phyloP scores from a whole-genome alignment of 2,113 vertebrate genomes.

The Tenebrosternarchus preto region DNA sequence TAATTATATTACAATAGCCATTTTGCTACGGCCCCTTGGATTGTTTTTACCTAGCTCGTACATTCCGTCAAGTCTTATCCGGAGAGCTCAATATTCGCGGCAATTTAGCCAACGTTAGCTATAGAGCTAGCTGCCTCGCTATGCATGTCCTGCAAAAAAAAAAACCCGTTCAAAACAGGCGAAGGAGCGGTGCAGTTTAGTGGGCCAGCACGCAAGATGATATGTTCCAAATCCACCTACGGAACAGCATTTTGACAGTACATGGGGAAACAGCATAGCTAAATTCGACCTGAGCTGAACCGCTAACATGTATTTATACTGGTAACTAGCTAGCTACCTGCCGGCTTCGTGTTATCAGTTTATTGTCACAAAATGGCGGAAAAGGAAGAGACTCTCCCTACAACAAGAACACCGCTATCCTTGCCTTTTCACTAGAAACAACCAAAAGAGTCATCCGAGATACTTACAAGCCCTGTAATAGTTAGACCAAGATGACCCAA shows the following conservation, averaged over 20 bases:
- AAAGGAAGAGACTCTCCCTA: slow-evolving; percentile 76
- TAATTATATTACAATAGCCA: too few species aligned
- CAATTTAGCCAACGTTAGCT: not conserved
- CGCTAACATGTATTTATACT: not conserved
- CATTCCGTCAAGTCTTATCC: too few species aligned
- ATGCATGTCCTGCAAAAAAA: not conserved
- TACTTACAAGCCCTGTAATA: slow-evolving; percentile 67
- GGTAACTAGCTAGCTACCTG: slow-evolving; percentile 16
- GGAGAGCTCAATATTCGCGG: not conserved
- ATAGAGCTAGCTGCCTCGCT: not conserved
- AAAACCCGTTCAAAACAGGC: not conserved
- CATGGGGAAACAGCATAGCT: not conserved
- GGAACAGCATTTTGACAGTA: not conserved
- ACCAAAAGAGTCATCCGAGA: not conserved
- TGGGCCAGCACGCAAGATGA: not conserved
- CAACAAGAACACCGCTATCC: slow-evolving; percentile 61
- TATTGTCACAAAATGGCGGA: slow-evolving; percentile 83
- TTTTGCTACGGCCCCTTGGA: too few species aligned
- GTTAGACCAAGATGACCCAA: slow-evolving; percentile 36
- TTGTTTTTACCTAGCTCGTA: too few species aligned
- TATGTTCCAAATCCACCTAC: not conserved
- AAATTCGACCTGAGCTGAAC: not conserved
- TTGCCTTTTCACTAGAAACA: slow-evolving; percentile 62
- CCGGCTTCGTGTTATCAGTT: slow-evolving; percentile 64
- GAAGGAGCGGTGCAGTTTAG: not conserved